Evolutionary conservation across 2,888 invertebrate species (phyloP).

Genomic region (Agrotis puta): DNA sequence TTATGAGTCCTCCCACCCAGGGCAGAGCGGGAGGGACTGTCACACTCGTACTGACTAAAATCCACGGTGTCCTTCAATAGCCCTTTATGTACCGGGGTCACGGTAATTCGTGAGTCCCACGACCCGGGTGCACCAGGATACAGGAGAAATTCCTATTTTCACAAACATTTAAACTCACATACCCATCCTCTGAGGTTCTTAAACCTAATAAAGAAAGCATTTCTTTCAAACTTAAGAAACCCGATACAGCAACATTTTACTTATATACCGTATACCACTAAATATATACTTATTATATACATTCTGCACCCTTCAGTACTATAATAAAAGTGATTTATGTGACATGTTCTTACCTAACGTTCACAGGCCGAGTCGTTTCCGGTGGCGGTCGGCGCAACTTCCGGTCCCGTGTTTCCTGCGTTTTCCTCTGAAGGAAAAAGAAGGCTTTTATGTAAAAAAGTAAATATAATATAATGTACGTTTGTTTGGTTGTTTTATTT

Average conservation of each 20-base stretch:
- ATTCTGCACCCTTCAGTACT: constrained; percentile 56
- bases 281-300: constrained; percentile 39
- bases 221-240: neutral
- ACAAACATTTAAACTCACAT: too few species aligned
- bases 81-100: too few species aligned
- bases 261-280: constrained; percentile 28
- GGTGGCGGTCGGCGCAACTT: constrained; percentile 76
- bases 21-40: too few species aligned
- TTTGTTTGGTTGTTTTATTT: constrained; percentile 59
- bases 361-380: constrained; percentile 78
- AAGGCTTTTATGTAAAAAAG: constrained; percentile 60
- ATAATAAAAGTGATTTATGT: constrained; percentile 81
- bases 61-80: too few species aligned
- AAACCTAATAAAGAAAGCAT: neutral
- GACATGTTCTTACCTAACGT: constrained; percentile 80
- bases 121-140: too few species aligned
- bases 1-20: too few species aligned
- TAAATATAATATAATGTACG: constrained; percentile 60
- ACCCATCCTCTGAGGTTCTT: too few species aligned
- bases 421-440: constrained; percentile 76
- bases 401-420: constrained; percentile 80
- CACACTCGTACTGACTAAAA: too few species aligned
- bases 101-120: too few species aligned
- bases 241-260: neutral
- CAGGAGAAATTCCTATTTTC: too few species aligned